Conservation (phyloP, 2,888 invertebrate species). For the Mylabris sibirica region DNA sequence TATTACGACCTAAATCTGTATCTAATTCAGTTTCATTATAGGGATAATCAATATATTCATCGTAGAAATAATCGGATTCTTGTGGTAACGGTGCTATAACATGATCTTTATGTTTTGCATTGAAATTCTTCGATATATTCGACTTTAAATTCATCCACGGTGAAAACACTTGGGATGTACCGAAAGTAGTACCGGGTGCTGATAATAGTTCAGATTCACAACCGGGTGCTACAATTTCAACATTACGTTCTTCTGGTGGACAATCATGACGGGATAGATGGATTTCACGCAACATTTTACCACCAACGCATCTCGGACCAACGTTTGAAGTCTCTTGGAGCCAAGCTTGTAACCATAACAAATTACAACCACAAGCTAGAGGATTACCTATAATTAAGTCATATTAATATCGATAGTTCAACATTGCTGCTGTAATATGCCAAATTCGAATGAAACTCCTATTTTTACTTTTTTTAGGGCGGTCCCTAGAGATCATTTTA, state of each 20-base stretch:
- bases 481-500: no score
- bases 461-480: no score
- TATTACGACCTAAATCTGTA: constrained; percentile 34
- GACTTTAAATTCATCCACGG: constrained; percentile 66
- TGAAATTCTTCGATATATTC: constrained; percentile 56
- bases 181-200: constrained; percentile 60
- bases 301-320: constrained; percentile 82
- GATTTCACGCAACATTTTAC: constrained; percentile 76
- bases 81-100: constrained; percentile 71
- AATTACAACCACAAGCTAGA: constrained; percentile 79
- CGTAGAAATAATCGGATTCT: constrained; percentile 84
- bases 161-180: constrained; percentile 68
- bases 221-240: constrained; percentile 69
- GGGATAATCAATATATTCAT: constrained; percentile 82
- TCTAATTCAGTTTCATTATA: constrained; percentile 67
- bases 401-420: neutral
- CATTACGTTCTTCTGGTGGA: constrained; percentile 58
- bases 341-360: constrained; percentile 87
- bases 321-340: constrained; percentile 75
- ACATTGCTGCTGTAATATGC: no score
- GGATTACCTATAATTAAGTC: constrained; percentile 74
- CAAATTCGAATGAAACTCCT: no score
- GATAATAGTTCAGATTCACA: constrained; percentile 73
- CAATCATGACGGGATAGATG: constrained; percentile 77
- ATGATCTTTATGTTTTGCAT: constrained; percentile 57